A percentile compares a stretch with the other conserved stretches of the same genome.
These are phyloP conservation scores for Melipona bicolor DNA, from an alignment of 2,888 invertebrate genomes.

Conservation along the genomic window DNA sequence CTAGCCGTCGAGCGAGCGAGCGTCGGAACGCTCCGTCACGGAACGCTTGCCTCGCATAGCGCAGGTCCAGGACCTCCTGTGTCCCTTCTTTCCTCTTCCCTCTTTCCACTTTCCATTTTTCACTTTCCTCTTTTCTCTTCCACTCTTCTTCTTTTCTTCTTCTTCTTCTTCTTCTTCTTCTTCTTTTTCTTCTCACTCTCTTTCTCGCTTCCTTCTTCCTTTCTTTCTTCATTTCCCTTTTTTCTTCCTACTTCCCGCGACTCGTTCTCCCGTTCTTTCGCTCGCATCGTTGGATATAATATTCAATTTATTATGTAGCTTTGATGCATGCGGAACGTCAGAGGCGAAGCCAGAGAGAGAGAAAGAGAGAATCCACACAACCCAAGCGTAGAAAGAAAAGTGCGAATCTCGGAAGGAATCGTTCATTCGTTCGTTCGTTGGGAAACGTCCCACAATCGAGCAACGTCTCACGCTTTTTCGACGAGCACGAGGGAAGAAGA, in stretches of 20 bases:
- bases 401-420: not conserved
- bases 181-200: not conserved
- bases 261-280: not conserved
- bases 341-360: not conserved
- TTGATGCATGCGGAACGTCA: conserved; percentile 62
- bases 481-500: conserved; percentile 31
- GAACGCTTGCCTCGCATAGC: conserved; percentile 70
- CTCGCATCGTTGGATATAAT: conserved; percentile 63
- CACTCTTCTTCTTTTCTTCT: conserved; percentile 21
- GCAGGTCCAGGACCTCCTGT: conserved; percentile 74
- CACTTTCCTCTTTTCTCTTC: conserved; percentile 20
- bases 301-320: conserved; percentile 75
- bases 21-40: conserved; percentile 74
- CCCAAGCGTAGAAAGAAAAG: not conserved
- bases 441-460: not conserved
- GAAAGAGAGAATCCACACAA: not conserved
- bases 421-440: not conserved
- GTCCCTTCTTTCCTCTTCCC: conserved; percentile 48
- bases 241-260: not conserved
- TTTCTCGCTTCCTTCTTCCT: not conserved
- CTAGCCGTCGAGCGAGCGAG: conserved; percentile 72
- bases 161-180: conserved; percentile 26
- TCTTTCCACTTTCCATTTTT: conserved; percentile 15
- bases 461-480: conserved; percentile 14
- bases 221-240: not conserved